Conservation (phyloP, 2,797 vertebrate genomes). For the Percopsis omiscomaycus region DNA sequence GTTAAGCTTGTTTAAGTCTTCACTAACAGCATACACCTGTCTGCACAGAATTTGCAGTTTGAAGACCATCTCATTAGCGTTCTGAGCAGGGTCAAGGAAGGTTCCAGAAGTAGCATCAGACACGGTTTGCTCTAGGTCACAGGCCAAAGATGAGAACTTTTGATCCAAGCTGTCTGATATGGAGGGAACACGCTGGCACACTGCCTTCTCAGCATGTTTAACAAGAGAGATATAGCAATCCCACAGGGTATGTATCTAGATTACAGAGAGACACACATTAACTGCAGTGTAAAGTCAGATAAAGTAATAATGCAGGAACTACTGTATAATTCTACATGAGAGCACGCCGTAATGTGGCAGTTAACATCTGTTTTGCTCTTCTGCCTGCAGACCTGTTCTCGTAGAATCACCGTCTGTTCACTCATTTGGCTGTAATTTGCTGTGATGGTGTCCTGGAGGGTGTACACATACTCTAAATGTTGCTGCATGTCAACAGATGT, state of each 20-base stretch:
- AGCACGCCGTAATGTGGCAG: neutral
- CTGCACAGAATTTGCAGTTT: conserved; percentile 60
- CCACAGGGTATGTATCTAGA: conserved; percentile 78
- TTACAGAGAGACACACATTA: conserved; percentile 18
- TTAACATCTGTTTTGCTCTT: neutral
- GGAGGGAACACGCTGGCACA: conserved; percentile 62
- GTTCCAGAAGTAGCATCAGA: conserved; percentile 60
- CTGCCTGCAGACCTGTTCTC: conserved; percentile 72
- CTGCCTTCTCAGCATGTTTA: conserved; percentile 66
- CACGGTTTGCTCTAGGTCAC: conserved; percentile 66
- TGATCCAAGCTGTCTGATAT: conserved; percentile 66
- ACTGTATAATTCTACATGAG: neutral
- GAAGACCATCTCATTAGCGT: conserved; percentile 62
- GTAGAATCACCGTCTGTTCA: conserved; percentile 55
- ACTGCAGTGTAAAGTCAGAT: neutral
- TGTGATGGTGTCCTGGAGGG: conserved; percentile 69
- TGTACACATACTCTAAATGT: conserved; percentile 68
- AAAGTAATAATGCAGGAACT: neutral
- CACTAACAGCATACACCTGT: conserved; percentile 51
- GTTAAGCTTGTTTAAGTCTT: conserved; percentile 69
- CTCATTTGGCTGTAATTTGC: conserved; percentile 60
- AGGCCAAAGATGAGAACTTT: conserved; percentile 56
- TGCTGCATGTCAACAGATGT: conserved; percentile 58
- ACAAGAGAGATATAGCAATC: conserved; percentile 70
- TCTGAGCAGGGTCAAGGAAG: conserved; percentile 78